These are phyloP conservation scores for Eupristina koningsbergeri DNA, from an alignment of 1,140 invertebrate genomes.

Conservation along the genomic window DNA sequence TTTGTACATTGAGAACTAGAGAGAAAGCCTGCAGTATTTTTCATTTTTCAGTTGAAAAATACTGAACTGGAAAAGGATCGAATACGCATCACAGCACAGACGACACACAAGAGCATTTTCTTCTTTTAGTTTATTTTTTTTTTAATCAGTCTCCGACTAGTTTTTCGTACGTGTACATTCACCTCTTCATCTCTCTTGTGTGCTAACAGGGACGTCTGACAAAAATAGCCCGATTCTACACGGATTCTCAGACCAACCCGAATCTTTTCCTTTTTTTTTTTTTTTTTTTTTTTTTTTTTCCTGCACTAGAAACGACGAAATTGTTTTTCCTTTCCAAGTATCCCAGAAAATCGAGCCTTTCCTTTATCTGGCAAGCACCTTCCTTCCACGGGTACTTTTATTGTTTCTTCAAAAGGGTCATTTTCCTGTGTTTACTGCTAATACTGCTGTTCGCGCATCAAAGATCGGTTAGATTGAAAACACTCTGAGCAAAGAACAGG, in stretches of 20 bases:
- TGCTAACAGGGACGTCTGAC: too few relatives aligned
- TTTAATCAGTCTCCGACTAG: not conserved
- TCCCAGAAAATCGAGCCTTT: constrained; percentile 7
- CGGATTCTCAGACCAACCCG: not conserved
- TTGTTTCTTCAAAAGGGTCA: not conserved
- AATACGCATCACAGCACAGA: too few relatives aligned
- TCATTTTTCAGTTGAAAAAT: constrained; percentile 5
- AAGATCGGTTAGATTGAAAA: too few relatives aligned
- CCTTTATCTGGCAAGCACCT: not conserved
- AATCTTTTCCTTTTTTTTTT: not conserved
- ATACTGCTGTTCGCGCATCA: too few relatives aligned
- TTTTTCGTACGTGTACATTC: not conserved
- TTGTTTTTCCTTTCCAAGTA: not conserved
- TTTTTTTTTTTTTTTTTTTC: not conserved
- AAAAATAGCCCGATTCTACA: not conserved
- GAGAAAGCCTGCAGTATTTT: too few relatives aligned
- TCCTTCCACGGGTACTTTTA: not conserved
- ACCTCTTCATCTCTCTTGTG: too few relatives aligned
- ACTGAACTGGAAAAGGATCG: constrained; percentile 4
- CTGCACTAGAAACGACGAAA: not conserved
- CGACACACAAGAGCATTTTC: not conserved
- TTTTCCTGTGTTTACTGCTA: not conserved
- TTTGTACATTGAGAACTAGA: too few relatives aligned
- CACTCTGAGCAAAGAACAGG: too few relatives aligned
- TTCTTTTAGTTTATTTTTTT: not conserved